Base-by-base conservation (phyloP, 1,140 invertebrate species). In the Arion vulgaris region DNA sequence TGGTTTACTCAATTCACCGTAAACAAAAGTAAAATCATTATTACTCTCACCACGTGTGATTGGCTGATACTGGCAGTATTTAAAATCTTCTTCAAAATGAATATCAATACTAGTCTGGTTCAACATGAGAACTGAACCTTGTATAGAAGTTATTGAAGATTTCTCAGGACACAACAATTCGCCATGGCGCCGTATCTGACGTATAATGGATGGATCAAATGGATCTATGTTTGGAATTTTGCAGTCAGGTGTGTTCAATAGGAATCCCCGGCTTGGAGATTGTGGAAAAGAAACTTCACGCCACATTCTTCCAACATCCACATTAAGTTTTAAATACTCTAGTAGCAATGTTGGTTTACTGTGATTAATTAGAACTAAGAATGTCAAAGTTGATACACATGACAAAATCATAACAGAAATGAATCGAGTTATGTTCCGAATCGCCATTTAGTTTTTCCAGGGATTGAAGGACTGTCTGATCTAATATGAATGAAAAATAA, bases 221-320 rank as follows among this genome's bases (percentile, higher is more conserved):
- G 96, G 94, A 85, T 95, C 94, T 76, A 97, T 93, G 17, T 94
- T 94, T 0, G 96, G 96, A 85, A 97, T 96, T 7, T 94, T 94
- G 89, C 97, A 98, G 34, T 96, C 95, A 1, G 94, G 92, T 87
- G 94, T 95, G 91, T 94, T 95, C 1, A 96, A 94, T 62, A 96
- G 90, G 87, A 85, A 89, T 0, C 83, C 83, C 0, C 80, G 39
- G 0, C 73, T n/a, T 1, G n/a, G 69, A 4, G 32, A 32, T 0
- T 17, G 19, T 34, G 23, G 36, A 1, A 36, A 36, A 32, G 62
- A n/a, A 5, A 2, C 4, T 7, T 34, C 11, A 7, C n/a, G 36
- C 38, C 38, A 49, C 7, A 39, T 39, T 34, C n/a, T 11, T 5
- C 7, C 26, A 7, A 36, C 41, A 4, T 39, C 71, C 36, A 11